phyloP scores from a whole-genome alignment of 2,113 vertebrate species.

The Microcebus ravelobensis region DNA sequence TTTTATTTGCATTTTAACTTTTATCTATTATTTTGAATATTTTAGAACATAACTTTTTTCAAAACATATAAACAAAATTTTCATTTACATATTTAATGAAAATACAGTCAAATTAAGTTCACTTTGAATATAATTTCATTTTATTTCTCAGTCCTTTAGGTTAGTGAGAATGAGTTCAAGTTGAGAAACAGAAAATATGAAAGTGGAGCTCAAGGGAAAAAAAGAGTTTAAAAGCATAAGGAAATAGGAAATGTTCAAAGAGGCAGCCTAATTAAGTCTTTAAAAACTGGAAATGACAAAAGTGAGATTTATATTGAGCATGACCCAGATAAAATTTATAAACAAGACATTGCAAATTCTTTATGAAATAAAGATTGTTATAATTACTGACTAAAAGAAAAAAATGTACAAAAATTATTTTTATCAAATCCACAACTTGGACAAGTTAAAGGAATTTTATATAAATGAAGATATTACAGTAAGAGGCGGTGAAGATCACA shows the following conservation, averaged over 20 bases:
- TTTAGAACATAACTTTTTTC: not conserved
- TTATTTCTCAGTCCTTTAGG: slow-evolving; percentile 10
- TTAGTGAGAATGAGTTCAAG: slow-evolving; percentile 3
- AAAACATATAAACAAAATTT: slow-evolving; percentile 13
- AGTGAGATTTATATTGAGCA: not conserved
- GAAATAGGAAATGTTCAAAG: slow-evolving; percentile 5
- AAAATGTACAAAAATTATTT: slow-evolving; percentile 22
- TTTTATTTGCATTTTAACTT: slow-evolving; percentile 4
- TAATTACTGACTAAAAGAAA: slow-evolving; percentile 7
- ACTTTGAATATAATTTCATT: slow-evolving; percentile 6
- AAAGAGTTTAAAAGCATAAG: not conserved
- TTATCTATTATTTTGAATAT: not conserved
- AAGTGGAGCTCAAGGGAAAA: not conserved
- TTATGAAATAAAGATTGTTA: not conserved
- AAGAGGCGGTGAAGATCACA: not conserved
- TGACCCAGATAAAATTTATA: slow-evolving; percentile 5
- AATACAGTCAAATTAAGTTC: not conserved
- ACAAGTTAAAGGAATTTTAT: slow-evolving; percentile 13
- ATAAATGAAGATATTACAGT: not conserved
- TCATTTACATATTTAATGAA: slow-evolving; percentile 3
- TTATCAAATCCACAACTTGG: not conserved
- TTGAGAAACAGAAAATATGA: slow-evolving; percentile 34
- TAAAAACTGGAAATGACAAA: slow-evolving; percentile 41
- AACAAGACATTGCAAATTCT: not conserved
- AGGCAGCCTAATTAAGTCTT: not conserved